Conservation (phyloP, 1,140 invertebrate genomes). For the Holotrichia oblita region DNA sequence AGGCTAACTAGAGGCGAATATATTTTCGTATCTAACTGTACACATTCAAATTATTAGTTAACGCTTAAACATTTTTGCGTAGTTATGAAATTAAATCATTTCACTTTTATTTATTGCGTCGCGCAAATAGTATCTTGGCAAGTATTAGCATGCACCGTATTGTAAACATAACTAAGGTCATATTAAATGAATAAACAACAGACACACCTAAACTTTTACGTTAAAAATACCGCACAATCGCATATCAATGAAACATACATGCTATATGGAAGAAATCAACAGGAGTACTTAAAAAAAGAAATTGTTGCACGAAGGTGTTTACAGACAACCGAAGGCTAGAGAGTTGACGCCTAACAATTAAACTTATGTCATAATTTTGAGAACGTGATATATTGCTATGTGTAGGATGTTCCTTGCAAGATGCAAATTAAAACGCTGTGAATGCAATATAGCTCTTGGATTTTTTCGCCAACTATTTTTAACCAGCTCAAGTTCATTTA, state of each 20-base stretch:
- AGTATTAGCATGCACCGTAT: background rate
- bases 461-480: background rate
- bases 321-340: background rate
- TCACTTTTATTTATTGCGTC: background rate
- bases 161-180: conserved; percentile 3
- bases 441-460: background rate
- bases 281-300: background rate
- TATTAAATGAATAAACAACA: background rate
- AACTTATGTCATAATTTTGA: conserved; percentile 22
- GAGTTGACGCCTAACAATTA: conserved; percentile 27
- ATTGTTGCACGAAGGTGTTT: conserved; percentile 2
- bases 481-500: background rate
- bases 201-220: conserved; percentile 5
- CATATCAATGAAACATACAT: conserved; percentile 18
- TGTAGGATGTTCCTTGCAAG: conserved; percentile 21
- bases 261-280: too few species aligned
- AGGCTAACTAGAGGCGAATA: too few species aligned
- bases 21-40: too few species aligned
- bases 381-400: conserved; percentile 7
- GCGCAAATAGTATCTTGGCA: background rate
- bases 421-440: conserved; percentile 18
- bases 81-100: background rate
- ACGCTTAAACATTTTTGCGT: too few species aligned
- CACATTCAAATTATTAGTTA: too few species aligned
- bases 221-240: background rate